Conservation (phyloP, 2,113 vertebrate genomes). For the Polypterus senegalus region DNA sequence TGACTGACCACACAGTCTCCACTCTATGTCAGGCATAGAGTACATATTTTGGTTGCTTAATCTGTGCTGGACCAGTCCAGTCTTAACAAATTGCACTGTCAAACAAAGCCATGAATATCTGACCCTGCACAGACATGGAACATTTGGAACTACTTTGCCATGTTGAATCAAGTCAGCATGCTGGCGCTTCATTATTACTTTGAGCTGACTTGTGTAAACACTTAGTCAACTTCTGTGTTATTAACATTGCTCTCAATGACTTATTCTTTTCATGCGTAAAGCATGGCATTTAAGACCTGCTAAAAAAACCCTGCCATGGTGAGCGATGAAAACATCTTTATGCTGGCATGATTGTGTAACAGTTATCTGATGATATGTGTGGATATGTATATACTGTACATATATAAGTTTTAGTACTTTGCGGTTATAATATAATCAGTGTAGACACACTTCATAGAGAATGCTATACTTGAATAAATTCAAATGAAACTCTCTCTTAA, state of each 20-base stretch:
- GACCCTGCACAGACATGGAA: background rate
- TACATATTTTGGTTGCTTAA: too few species aligned
- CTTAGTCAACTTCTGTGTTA: background rate
- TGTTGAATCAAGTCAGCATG: background rate
- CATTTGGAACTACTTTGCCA: background rate
- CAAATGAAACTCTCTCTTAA: background rate
- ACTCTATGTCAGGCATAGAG: too few species aligned
- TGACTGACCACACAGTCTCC: too few species aligned
- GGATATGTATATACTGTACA: background rate
- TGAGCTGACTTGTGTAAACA: background rate
- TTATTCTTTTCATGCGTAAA: background rate
- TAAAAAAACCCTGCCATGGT: background rate
- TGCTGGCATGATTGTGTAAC: background rate
- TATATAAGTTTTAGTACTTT: too few species aligned
- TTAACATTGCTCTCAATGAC: background rate
- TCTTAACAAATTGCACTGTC: background rate
- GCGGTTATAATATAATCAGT: too few species aligned
- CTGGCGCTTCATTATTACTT: too few species aligned
- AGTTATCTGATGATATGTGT: background rate
- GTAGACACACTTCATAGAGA: too few species aligned
- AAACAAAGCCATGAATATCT: background rate
- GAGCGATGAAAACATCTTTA: background rate
- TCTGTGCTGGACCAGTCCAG: background rate
- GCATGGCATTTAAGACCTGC: background rate
- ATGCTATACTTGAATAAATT: too few species aligned